Evolutionary conservation across 2,113 vertebrate species (phyloP).

Genomic region (Dipodomys spectabilis): DNA sequence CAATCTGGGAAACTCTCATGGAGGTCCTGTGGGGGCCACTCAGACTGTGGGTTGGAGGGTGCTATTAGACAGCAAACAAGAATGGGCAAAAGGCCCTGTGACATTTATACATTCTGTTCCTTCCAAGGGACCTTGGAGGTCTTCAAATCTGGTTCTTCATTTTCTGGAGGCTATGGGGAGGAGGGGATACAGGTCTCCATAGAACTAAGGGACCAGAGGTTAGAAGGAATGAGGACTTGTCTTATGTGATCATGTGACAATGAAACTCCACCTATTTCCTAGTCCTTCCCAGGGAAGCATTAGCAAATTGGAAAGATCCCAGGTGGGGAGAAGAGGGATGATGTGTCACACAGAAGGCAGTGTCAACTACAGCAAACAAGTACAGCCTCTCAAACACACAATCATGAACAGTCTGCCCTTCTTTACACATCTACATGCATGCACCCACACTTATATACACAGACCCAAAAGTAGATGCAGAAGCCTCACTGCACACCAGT

Average conservation of each 20-base stretch:
- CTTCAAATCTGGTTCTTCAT: not conserved
- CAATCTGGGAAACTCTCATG: conserved; percentile 27
- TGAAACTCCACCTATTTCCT: conserved; percentile 42
- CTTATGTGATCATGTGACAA: conserved; percentile 1
- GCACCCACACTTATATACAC: not conserved
- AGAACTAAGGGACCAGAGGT: not conserved
- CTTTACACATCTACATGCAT: not conserved
- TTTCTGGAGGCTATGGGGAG: not conserved
- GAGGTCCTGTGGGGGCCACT: not conserved
- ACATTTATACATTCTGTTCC: not conserved
- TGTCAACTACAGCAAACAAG: conserved; percentile 60
- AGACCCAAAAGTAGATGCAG: not conserved
- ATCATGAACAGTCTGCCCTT: not conserved
- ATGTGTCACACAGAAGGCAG: conserved; percentile 60
- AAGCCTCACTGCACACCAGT: not conserved
- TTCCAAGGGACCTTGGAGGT: not conserved
- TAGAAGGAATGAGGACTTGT: not conserved
- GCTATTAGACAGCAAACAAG: not conserved
- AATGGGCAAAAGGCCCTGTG: not conserved
- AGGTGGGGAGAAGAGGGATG: conserved; percentile 1
- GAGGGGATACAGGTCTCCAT: not conserved
- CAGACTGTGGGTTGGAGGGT: not conserved
- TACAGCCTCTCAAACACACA: conserved; percentile 30
- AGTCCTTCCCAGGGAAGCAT: conserved; percentile 51
- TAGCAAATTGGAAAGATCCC: conserved; percentile 46